Evolutionary conservation across 2,113 vertebrate species (phyloP).

Genomic region (Vulpes vulpes): DNA sequence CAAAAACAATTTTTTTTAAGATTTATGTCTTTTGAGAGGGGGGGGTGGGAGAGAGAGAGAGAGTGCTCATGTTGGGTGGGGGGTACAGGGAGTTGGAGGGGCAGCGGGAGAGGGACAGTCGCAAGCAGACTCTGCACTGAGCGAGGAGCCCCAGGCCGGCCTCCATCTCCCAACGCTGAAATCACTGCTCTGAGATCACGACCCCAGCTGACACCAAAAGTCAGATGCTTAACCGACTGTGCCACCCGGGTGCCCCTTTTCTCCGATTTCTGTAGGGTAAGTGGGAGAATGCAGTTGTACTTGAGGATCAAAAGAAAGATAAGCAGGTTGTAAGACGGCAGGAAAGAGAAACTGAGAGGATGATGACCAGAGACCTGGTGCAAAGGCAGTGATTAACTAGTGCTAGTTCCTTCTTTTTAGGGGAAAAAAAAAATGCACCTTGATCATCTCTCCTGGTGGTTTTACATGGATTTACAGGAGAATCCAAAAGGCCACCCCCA

Average conservation of each 20-base stretch:
- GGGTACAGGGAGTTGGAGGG: neutral
- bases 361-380: neutral
- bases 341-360: neutral
- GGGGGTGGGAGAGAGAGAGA: neutral
- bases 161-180: neutral
- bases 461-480: neutral
- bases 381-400: neutral
- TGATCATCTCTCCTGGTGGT: neutral
- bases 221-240: neutral
- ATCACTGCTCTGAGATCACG: neutral
- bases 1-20: neutral
- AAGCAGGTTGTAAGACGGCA: neutral
- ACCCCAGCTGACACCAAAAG: neutral
- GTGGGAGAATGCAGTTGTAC: neutral
- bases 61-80: no score
- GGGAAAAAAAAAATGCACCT: neutral
- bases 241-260: neutral
- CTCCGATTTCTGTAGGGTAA: neutral
- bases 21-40: neutral
- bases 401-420: constrained; percentile 15
- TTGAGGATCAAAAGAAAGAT: constrained; percentile 16
- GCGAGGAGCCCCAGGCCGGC: neutral
- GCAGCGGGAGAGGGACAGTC: neutral
- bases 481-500: neutral
- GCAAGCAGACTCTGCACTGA: neutral